Evolutionary conservation across 2,888 invertebrate genomes (phyloP).

Genomic region (Cryptosula pallasiana): DNA sequence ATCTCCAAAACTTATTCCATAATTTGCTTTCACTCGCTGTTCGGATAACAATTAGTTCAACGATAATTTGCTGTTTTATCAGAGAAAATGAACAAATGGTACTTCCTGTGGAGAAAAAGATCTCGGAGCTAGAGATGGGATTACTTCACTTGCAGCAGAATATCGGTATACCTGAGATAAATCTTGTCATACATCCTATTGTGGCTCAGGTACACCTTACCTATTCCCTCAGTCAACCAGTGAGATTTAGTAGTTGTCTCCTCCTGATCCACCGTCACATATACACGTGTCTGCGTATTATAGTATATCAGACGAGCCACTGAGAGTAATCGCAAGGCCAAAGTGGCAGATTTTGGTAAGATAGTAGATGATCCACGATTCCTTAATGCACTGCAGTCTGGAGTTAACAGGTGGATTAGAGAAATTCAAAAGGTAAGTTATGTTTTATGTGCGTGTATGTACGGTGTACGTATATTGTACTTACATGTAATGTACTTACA

Average conservation of each 20-base stretch:
- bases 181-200: slow-evolving; percentile 80
- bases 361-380: slow-evolving; percentile 91
- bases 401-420: slow-evolving; percentile 97
- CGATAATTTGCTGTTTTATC: not conserved
- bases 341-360: slow-evolving; percentile 94
- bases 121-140: slow-evolving; percentile 97
- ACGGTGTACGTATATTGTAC: too few species aligned
- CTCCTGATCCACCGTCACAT: too few species aligned
- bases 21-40: too few species aligned
- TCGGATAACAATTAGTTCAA: too few species aligned
- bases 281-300: not conserved
- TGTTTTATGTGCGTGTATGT: too few species aligned
- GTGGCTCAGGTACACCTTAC: slow-evolving; percentile 63
- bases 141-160: slow-evolving; percentile 96
- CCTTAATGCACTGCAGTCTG: slow-evolving; percentile 90
- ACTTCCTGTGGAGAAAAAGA: slow-evolving; percentile 96
- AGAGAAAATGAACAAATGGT: slow-evolving; percentile 99
- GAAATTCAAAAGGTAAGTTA: slow-evolving; percentile 98
- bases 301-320: slow-evolving; percentile 81
- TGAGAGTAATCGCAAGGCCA: slow-evolving; percentile 85
- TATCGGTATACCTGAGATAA: slow-evolving; percentile 98
- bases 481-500: too few species aligned
- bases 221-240: too few species aligned
- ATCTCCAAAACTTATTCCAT: too few species aligned
- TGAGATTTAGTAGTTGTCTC: too few species aligned